Base-by-base conservation (phyloP, 2,888 invertebrate genomes). In the Epinotia nisella region DNA sequence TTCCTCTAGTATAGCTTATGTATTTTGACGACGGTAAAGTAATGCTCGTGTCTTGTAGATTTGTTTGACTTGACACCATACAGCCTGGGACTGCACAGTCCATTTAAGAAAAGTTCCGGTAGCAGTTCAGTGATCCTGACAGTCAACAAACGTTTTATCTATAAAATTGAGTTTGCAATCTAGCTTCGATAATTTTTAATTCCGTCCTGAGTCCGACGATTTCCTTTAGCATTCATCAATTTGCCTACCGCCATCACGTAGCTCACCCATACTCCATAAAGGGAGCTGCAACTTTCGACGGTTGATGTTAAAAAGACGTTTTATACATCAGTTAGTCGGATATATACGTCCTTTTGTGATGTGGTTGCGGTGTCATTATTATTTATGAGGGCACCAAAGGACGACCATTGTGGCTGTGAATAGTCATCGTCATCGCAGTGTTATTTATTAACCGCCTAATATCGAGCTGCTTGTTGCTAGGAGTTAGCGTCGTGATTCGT, bases 221-320 rank as follows among this genome's bases (percentile, higher is more conserved):
- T 55, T 19, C 53, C 19, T 39, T 39, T 49, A 49, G n/a, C 17
- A 24, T 13, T 51, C 24, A 55, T 45, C 9, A 29, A 71, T 71
- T 71, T 71, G 71, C 60, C 41, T 67, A 67, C 66, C 45, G 59
- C 60, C 53, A 67, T 66, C 71, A 71, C 71, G 71, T 71, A 60
- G 13, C 21, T n/a, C 24, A 21, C 64, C 17, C 19, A 2, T 29
- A 15, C n/a, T 15, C 71, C 71, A 55, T 71, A 67, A 67, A 29
- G 29, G 66, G 71, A 17, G 70, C 21, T 70, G 55, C 24, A 41
- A 41, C 24, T 45, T 70, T 35, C 21, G 39, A 41, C 39, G 19
- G 11, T n/a, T 5, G 5, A 10, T 21, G 3, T 17, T 41, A 66
- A 21, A 66, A 66, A 9, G 66, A 21, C 66, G 21, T n/a, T n/a